phyloP scores from a whole-genome alignment of 2,113 vertebrate species.

The Notarius lentiginosus region DNA sequence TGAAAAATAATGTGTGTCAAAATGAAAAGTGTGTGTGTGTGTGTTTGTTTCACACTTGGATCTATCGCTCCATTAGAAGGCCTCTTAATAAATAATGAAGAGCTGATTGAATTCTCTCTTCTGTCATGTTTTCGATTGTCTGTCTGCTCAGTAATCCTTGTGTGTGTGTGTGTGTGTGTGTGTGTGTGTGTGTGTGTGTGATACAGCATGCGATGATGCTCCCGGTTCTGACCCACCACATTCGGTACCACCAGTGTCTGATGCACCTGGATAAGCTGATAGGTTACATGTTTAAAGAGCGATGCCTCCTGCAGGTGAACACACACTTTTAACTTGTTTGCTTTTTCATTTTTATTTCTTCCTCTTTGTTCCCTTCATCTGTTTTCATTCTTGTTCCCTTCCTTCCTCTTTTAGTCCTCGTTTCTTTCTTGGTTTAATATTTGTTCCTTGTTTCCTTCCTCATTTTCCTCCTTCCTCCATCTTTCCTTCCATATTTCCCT shows the following conservation, averaged over 20 bases:
- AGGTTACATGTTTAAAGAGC: conserved; percentile 92
- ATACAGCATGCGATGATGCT: conserved; percentile 98
- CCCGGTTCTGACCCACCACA: conserved; percentile 97
- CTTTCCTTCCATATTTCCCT: not conserved
- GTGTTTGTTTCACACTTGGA: conserved; percentile 65
- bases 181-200: conserved; percentile 19
- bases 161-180: not conserved
- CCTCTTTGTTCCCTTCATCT: not conserved
- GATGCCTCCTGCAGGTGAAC: conserved; percentile 93
- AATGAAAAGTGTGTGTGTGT: not conserved
- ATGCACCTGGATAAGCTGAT: conserved; percentile 96
- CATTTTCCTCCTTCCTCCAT: not conserved
- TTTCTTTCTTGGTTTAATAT: not conserved
- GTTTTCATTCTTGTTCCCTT: not conserved
- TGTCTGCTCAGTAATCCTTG: conserved; percentile 1
- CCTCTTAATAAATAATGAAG: conserved; percentile 75
- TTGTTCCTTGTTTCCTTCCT: not conserved
- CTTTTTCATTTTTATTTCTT: not conserved
- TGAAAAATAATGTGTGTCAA: conserved; percentile 47
- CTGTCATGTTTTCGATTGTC: conserved; percentile 49
- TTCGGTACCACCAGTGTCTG: conserved; percentile 98
- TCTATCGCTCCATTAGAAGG: conserved; percentile 65
- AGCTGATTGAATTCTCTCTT: conserved; percentile 67
- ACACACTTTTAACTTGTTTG: too few relatives aligned
- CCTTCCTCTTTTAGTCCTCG: too few relatives aligned